phyloP scores from a whole-genome alignment of 2,888 invertebrate genomes.

The Pteria penguin region DNA sequence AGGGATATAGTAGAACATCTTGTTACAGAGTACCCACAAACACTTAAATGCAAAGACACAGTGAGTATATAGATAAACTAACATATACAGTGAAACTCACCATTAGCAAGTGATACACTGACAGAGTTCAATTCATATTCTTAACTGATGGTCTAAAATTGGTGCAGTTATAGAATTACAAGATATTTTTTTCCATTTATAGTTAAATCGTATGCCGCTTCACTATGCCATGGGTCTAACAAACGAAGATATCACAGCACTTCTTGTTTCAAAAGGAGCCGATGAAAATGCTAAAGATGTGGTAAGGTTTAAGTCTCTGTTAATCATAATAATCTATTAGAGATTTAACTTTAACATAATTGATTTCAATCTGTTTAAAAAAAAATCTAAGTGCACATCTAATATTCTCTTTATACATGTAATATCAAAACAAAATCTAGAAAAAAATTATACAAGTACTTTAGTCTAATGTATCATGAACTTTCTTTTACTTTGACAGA shows the following conservation, averaged over 20 bases:
- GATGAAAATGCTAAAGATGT: constrained; percentile 64
- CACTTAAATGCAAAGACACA: constrained; percentile 66
- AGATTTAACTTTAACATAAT: too few relatives aligned
- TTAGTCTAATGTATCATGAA: neutral
- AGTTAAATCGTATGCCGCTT: constrained; percentile 70
- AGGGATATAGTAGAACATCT: constrained; percentile 60
- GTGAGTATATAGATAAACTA: constrained; percentile 67
- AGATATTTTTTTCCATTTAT: too few relatives aligned
- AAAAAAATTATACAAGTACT: neutral
- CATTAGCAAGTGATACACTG: too few relatives aligned
- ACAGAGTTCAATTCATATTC: too few relatives aligned
- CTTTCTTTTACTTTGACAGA: constrained; percentile 47
- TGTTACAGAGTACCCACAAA: constrained; percentile 52
- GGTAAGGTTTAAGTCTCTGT: constrained; percentile 57
- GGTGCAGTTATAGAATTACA: neutral
- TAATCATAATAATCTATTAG: neutral
- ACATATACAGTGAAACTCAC: too few relatives aligned
- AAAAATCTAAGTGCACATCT: too few relatives aligned
- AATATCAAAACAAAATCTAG: neutral
- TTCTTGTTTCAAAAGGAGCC: constrained; percentile 60
- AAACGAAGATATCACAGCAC: constrained; percentile 54
- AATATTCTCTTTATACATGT: too few relatives aligned
- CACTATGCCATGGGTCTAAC: constrained; percentile 70
- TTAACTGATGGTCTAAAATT: too few relatives aligned
- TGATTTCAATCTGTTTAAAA: too few relatives aligned